Evolutionary conservation across 2,797 vertebrate genomes (phyloP).

Genomic region (Tachyglossus aculeatus): DNA sequence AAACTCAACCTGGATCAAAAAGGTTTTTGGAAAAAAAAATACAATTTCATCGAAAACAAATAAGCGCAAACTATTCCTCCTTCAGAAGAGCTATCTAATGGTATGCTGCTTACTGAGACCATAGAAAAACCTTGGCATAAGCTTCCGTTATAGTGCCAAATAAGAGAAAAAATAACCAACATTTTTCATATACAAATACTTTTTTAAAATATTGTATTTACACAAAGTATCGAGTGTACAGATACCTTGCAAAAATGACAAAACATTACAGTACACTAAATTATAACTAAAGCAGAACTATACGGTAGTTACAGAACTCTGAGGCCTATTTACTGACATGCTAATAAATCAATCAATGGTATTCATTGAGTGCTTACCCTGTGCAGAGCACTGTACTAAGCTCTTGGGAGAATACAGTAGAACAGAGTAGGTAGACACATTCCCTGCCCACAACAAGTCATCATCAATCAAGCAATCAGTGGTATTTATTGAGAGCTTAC

Average conservation of each 20-base stretch:
- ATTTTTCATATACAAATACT: slow-evolving; percentile 64
- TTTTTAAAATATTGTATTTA: slow-evolving; percentile 69
- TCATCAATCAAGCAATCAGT: too few relatives aligned
- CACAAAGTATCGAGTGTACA: slow-evolving; percentile 67
- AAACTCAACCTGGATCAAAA: slow-evolving; percentile 61
- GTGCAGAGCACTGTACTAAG: too few relatives aligned
- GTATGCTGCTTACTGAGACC: slow-evolving; percentile 18
- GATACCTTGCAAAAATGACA: slow-evolving; percentile 69
- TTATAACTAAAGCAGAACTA: slow-evolving; percentile 63
- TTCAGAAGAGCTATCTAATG: neutral
- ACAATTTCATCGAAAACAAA: slow-evolving; percentile 71
- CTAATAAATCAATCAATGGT: slow-evolving; percentile 20
- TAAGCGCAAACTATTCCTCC: slow-evolving; percentile 59
- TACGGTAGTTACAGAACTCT: slow-evolving; percentile 47
- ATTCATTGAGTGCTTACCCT: neutral
- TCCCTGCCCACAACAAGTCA: too few relatives aligned
- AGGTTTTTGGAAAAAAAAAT: slow-evolving; percentile 70
- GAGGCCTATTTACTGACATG: slow-evolving; percentile 49
- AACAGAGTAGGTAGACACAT: too few relatives aligned
- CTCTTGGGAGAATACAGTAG: too few relatives aligned
- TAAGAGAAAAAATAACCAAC: slow-evolving; percentile 39
- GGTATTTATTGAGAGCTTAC: too few relatives aligned
- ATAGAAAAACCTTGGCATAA: slow-evolving; percentile 26
- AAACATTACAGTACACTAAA: slow-evolving; percentile 81
- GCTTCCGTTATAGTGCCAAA: slow-evolving; percentile 27